These are phyloP conservation scores for Conchocele bisecta DNA, from an alignment of 2,888 invertebrate genomes.

Conservation along the genomic window DNA sequence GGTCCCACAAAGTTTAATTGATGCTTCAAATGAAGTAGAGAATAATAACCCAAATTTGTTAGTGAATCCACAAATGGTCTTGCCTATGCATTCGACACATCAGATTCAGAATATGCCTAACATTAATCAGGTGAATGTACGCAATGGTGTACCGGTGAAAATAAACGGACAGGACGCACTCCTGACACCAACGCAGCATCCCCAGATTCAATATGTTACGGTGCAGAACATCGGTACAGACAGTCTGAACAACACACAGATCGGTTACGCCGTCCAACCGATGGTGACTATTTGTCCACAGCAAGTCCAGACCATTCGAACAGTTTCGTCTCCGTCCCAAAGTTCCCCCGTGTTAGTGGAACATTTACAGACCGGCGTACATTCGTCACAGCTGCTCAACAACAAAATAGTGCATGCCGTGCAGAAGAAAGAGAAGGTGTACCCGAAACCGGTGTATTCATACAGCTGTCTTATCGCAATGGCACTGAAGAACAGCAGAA, in stretches of 20 bases:
- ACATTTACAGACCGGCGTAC: conserved; percentile 62
- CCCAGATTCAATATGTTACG: conserved; percentile 59
- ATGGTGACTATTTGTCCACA: conserved; percentile 49
- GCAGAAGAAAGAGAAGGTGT: conserved; percentile 82
- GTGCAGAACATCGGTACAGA: conserved; percentile 52
- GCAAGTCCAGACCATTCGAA: conserved; percentile 40
- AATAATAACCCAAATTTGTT: conserved; percentile 84
- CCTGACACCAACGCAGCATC: conserved; percentile 53
- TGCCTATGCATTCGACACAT: conserved; percentile 86
- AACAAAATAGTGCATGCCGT: conserved; percentile 48
- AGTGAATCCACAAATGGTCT: conserved; percentile 95
- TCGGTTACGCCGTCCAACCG: conserved; percentile 54
- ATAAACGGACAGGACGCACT: conserved; percentile 60
- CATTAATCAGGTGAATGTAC: conserved; percentile 47
- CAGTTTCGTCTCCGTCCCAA: conserved; percentile 60
- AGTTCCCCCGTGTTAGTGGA: conserved; percentile 73
- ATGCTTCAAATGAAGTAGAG: conserved; percentile 67
- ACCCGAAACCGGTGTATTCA: conserved; percentile 98
- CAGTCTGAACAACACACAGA: conserved; percentile 37
- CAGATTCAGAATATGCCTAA: conserved; percentile 43
- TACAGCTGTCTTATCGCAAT: conserved; percentile 99
- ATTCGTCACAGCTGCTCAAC: conserved; percentile 28
- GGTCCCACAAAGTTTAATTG: conserved; percentile 65
- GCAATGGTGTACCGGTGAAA: conserved; percentile 56
- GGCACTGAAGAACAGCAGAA: conserved; percentile 97